These are phyloP conservation scores for Falco punctatus DNA, from an alignment of 2,113 vertebrate species.

Conservation along the genomic window DNA sequence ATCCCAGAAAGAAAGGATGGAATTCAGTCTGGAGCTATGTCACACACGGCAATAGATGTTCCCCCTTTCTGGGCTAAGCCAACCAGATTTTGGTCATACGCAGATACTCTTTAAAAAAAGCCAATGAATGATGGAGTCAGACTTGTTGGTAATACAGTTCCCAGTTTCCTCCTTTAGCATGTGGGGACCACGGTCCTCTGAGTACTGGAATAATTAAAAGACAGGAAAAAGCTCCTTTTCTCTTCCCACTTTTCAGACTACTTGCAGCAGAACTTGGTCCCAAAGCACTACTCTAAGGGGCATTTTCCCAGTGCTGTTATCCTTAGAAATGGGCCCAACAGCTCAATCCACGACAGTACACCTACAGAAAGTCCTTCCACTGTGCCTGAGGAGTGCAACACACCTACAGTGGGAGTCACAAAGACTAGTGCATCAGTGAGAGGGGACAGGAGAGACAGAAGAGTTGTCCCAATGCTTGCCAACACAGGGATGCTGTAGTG, in stretches of 20 bases:
- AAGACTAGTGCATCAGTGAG: neutral
- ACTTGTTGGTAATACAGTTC: neutral
- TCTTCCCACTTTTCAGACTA: neutral
- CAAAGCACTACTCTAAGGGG: neutral
- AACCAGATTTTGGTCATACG: neutral
- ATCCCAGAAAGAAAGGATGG: neutral
- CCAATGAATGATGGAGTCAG: neutral
- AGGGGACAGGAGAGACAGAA: neutral
- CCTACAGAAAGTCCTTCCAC: neutral
- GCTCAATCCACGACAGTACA: neutral
- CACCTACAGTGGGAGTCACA: neutral
- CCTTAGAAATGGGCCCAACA: neutral
- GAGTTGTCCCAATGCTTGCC: neutral
- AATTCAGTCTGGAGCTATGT: neutral
- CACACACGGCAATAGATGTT: neutral
- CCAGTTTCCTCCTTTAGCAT: neutral
- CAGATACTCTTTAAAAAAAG: neutral
- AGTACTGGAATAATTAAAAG: neutral
- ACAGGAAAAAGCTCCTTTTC: neutral
- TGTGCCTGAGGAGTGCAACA: neutral
- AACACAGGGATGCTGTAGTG: neutral
- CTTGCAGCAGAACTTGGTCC: neutral
- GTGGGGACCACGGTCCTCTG: neutral
- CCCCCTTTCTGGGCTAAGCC: neutral
- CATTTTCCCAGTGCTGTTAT: neutral